Evolutionary conservation across 2,113 vertebrate genomes (phyloP).

Genomic region (Coptodon bakossiorum): DNA sequence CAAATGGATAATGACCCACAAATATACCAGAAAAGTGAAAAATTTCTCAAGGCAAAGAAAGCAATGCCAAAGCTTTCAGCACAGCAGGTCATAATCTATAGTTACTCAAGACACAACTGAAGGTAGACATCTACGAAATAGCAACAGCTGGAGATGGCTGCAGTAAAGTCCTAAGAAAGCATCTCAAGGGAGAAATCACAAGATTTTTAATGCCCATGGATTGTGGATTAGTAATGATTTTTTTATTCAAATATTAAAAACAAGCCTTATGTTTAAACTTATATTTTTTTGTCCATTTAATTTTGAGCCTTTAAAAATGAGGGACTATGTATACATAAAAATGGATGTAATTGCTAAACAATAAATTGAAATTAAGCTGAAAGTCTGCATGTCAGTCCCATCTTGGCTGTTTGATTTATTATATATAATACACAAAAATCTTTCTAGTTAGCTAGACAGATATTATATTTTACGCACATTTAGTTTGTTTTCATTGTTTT

Average conservation of each 20-base stretch:
- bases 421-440: neutral
- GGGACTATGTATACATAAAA: neutral
- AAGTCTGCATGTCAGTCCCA: neutral
- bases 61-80: neutral
- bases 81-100: neutral
- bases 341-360: neutral
- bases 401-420: neutral
- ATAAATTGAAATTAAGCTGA: neutral
- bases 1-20: neutral
- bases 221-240: neutral
- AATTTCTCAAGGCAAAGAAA: neutral
- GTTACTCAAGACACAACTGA: neutral
- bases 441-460: neutral
- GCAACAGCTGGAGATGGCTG: neutral
- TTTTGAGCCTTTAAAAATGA: neutral
- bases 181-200: neutral
- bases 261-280: neutral
- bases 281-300: neutral
- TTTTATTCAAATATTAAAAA: too few relatives aligned
- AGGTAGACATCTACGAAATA: neutral
- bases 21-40: neutral
- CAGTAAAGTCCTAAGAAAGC: neutral
- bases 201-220: neutral
- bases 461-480: neutral
- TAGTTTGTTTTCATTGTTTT: neutral